A percentile compares a stretch with the other conserved stretches of the same genome.
These are phyloP conservation scores for Anoura caudifer DNA, from an alignment of 2,113 vertebrate species.

Conservation along the genomic window DNA sequence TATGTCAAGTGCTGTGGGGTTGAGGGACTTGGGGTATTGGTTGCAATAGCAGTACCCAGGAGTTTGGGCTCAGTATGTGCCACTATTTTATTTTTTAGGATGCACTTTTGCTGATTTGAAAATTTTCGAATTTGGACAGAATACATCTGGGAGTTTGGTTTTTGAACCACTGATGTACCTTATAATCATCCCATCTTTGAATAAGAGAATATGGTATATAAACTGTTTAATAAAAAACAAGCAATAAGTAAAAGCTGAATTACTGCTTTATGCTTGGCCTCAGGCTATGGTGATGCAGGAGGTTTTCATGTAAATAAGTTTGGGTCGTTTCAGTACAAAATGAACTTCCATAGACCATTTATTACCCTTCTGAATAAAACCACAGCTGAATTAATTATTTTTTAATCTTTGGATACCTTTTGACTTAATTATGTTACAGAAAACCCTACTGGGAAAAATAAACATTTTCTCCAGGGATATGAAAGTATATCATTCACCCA, in stretches of 20 bases:
- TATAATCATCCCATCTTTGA: background rate
- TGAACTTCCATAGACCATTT: background rate
- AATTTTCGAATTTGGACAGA: background rate
- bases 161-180: background rate
- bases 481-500: background rate
- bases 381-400: background rate
- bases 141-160: background rate
- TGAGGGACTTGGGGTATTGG: background rate
- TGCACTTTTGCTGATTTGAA: background rate
- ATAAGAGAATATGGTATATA: background rate
- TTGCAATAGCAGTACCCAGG: background rate
- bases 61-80: background rate
- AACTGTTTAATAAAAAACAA: constrained; percentile 22
- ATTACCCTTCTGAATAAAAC: background rate
- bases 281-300: background rate
- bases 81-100: background rate
- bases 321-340: background rate
- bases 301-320: background rate
- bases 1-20: no score
- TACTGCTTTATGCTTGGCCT: background rate
- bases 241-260: background rate
- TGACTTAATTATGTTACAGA: background rate
- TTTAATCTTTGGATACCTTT: background rate
- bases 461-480: background rate
- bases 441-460: background rate